Base-by-base conservation (phyloP, 1,140 invertebrate genomes). In the Aculops lycopersici region DNA sequence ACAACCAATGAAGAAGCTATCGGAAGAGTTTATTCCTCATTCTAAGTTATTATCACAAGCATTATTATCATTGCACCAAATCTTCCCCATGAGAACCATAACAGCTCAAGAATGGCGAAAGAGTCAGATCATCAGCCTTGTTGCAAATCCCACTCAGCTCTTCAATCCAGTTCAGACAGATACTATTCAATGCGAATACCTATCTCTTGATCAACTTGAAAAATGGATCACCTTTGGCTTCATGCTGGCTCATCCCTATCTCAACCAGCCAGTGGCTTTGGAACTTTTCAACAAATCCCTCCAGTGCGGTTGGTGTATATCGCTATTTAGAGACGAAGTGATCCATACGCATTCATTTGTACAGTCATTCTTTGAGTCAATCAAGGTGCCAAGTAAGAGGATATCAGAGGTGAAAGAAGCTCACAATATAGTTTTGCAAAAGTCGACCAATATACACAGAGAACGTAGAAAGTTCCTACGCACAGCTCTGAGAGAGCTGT, bases 181-280 rank as follows among this genome's bases (percentile, higher is more conserved):
- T 43, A 84, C 75, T 15, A 43, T 38, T 14, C 43, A 44, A 20
- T 94, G 86, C 58, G 88, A 97, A 62, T 94, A 81, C 59, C 55
- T 97, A 19, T 90, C 86, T 13, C 60, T 95, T 31, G 88, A 97
- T 53, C 67, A 69, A 38, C 74, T 97, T 61, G 88, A 97, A 53
- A 69, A 76, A 52, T 98, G 86, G 84, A 76, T 97, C 18, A 78
- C 94, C 49, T 77, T 92, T 57, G 84, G 86, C 0, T 72, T 86
- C 47, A 66, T 83, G 36, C 58, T 95, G 1, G 83, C 80, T 55
- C 79, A 92, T 57, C 72, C 74, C 49, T 67, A 70, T 54, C 57
- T 86, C 2, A 64, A 65, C 47, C 72, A 75, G 49, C 50, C 52
- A 17, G 67, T 71, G 46, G 69, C 75, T 1, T 71, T 72, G 53